Evolutionary conservation across 1,140 invertebrate species (phyloP), one percentile per base, ranked within the genome.

Genomic region (Ectropis grisescens): DNA sequence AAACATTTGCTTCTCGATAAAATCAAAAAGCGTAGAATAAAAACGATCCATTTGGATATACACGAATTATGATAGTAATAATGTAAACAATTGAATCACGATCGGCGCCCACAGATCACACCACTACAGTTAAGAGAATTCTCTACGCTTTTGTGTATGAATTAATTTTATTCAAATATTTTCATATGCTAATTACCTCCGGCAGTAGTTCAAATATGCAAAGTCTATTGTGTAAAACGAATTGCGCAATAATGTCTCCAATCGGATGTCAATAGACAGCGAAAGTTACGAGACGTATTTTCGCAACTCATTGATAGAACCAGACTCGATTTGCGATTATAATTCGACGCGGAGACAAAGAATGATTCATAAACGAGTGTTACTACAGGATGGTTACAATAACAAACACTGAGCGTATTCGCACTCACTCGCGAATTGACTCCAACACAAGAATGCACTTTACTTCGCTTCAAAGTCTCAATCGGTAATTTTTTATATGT

Each of bases 371-470:
- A 38, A 36, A 13, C 47, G 46, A 44, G 51, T 45, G 42, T 42
- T 37, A 43, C 19, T 39, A 39, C 36, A 43, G 45, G 43, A 54
- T 47, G 47, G 46, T 51, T 61, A 65, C 37, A 47, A 47, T 52
- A 61, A 55, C 47, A 49, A 40, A 41, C 38, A 33, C 45, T 47
- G 33, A 38, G 49, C 49, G 56, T 41, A 69, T 79, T 79, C 71
- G 59, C 74, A 76, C 57, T 47, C 68, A 55, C 57, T 47, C 55
- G 75, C 62, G 59, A 80, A 80, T 72, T 75, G 60, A 54, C 54
- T 64, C 59, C 54, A 68, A 80, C 75, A 80, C 64, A 76, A 69
- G 58, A 80, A 76, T 76, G 75, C 75, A 76, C 75, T 80, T 74
- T 72, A 58, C 58, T 47, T 50, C 47, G 47, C 3, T 8, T 42